Percentiles rank a stretch among this genome's conserved stretches.
These are phyloP conservation scores for Oreochromis aureus DNA, from an alignment of 2,113 vertebrate species.

Conservation along the genomic window DNA sequence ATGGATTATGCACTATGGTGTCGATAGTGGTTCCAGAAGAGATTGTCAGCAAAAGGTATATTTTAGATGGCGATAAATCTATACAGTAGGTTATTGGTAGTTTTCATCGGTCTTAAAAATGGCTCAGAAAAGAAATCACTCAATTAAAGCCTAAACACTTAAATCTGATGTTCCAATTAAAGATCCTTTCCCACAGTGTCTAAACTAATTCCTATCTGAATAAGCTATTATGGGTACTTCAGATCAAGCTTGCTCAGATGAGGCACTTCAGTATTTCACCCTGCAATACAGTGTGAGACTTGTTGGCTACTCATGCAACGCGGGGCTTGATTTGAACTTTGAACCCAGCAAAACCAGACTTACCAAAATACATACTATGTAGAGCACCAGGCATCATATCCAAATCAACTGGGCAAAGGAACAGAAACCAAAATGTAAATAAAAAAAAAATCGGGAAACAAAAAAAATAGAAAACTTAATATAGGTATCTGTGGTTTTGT, in stretches of 20 bases:
- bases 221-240: slow-evolving; percentile 15
- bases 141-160: background rate
- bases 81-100: slow-evolving; percentile 4
- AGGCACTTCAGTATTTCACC: slow-evolving; percentile 74
- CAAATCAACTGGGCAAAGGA: slow-evolving; percentile 28
- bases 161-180: background rate
- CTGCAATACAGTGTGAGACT: slow-evolving; percentile 59
- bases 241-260: slow-evolving; percentile 61
- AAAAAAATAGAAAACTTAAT: slow-evolving; percentile 38
- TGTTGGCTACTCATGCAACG: slow-evolving; percentile 50
- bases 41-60: slow-evolving; percentile 55
- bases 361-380: slow-evolving; percentile 47
- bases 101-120: slow-evolving; percentile 5
- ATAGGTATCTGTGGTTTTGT: slow-evolving; percentile 51
- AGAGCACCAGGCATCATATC: slow-evolving; percentile 67
- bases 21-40: slow-evolving; percentile 31
- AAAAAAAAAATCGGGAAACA: background rate
- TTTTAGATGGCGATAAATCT: slow-evolving; percentile 5
- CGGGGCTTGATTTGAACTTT: slow-evolving; percentile 38
- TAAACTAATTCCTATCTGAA: slow-evolving; percentile 42
- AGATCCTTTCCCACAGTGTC: slow-evolving; percentile 23
- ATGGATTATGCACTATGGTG: background rate
- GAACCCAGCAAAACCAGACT: slow-evolving; percentile 29
- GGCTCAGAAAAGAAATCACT: slow-evolving; percentile 2
- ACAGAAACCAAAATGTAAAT: slow-evolving; percentile 15